Conservation (phyloP, 2,797 vertebrate genomes). For the Melanotaenia parkinsoni region DNA sequence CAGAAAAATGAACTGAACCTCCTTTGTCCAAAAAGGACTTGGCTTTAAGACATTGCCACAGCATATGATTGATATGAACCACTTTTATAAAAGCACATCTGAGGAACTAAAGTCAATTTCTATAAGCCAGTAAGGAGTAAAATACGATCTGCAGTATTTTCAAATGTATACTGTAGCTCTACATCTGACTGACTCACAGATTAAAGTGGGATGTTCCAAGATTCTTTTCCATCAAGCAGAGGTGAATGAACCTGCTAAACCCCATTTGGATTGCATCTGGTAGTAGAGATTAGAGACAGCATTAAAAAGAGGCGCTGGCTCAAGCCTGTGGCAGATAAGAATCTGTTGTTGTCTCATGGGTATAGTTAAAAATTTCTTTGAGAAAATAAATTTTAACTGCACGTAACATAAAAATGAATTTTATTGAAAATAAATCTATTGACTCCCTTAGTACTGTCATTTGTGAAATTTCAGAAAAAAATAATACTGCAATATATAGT, state of each 20-base stretch:
- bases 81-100: neutral
- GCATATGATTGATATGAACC: neutral
- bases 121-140: neutral
- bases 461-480: too few relatives aligned
- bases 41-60: too few relatives aligned
- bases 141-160: neutral
- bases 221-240: neutral
- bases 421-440: too few relatives aligned
- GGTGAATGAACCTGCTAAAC: conserved; percentile 4
- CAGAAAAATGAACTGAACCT: neutral
- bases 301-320: neutral
- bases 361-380: neutral
- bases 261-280: neutral
- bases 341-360: neutral
- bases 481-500: too few relatives aligned
- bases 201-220: neutral
- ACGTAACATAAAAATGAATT: too few relatives aligned
- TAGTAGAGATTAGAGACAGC: neutral
- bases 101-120: neutral
- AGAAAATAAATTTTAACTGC: too few relatives aligned
- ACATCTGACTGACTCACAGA: neutral
- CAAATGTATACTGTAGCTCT: neutral
- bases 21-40: too few relatives aligned
- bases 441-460: too few relatives aligned
- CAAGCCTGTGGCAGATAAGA: too few relatives aligned